Base-by-base conservation (phyloP, 2,888 invertebrate genomes). In the Patella caerulea region DNA sequence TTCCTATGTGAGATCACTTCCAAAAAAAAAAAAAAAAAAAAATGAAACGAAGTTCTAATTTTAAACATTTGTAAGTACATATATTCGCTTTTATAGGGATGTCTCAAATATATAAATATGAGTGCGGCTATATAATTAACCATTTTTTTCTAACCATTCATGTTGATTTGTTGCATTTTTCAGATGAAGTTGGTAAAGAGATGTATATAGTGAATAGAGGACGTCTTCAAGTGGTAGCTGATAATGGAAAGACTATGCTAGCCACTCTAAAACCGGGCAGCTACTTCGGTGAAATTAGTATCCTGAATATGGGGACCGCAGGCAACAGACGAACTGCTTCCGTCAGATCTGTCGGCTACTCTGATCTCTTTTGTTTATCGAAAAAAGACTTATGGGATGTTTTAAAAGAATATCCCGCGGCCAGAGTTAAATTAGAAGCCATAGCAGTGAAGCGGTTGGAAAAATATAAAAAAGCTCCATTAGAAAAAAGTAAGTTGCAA, bases 321-420 rank as follows among this genome's bases (percentile, higher is more conserved):
- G 98, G 98, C 91, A 99, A 99, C 94, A 94, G 98, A 92, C 94
- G 98, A 93, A 99, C 99, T 92, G 99, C 99, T 87, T 98, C 98
- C 90, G 98, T 99, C 88, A 94, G 97, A 70, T 98, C 98, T 80
- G 98, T 99, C 83, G 99, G 99, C 88, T 99, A 99, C 93, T 98
- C 98, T 92, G 98, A 99, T 93, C 94, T 99, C 89, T 99, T 99
- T 94, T 98, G 98, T 92, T 95, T 99, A 87, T 97, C 97, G 93
- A 99, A 99, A 94, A 97, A 97, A 94, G 98, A 98, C 94, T 97
- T 99, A 96, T 98, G 98, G 98, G 98, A 98, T 93, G 99, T 99
- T 84, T 84, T 92, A 56, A 95, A 98, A 86, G 98, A 92, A 96
- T 98, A 89, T 82, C 93, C 93, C 15, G 92, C 92, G 4, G 93